Evolutionary conservation across 2,113 vertebrate genomes (phyloP).

Genomic region (Malaclemys terrapin): DNA sequence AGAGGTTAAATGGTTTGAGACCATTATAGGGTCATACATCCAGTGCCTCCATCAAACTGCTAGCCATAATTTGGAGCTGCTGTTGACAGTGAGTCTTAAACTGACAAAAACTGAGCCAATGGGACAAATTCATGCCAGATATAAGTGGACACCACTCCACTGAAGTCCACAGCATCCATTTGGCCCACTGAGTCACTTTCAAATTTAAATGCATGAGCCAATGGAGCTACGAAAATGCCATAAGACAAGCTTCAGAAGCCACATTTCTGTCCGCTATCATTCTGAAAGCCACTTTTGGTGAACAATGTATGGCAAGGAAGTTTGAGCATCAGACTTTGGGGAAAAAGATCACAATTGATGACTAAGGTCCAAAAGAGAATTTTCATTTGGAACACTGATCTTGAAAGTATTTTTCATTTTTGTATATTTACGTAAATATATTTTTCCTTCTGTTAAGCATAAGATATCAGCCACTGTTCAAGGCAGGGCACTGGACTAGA

Average conservation of each 20-base stretch:
- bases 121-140: background rate
- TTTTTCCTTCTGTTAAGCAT: constrained; percentile 28
- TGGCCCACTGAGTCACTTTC: background rate
- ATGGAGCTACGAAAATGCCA: background rate
- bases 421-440: background rate
- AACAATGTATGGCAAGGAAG: background rate
- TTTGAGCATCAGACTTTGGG: background rate
- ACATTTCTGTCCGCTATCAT: constrained; percentile 15
- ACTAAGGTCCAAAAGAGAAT: constrained; percentile 9
- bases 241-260: constrained; percentile 10
- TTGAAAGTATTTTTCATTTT: constrained; percentile 41
- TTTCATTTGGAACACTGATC: constrained; percentile 40
- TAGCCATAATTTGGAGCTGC: background rate
- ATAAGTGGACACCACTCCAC: background rate
- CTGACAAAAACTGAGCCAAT: background rate
- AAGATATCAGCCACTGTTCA: constrained; percentile 17
- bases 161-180: background rate
- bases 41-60: background rate
- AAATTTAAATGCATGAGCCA: background rate
- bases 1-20: background rate
- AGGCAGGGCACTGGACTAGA: constrained; percentile 48
- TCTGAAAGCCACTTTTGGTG: constrained; percentile 25
- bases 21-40: background rate
- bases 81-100: background rate
- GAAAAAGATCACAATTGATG: background rate